Evolutionary conservation across 2,797 vertebrate genomes (phyloP).

Genomic region (Aeoliscus strigatus): DNA sequence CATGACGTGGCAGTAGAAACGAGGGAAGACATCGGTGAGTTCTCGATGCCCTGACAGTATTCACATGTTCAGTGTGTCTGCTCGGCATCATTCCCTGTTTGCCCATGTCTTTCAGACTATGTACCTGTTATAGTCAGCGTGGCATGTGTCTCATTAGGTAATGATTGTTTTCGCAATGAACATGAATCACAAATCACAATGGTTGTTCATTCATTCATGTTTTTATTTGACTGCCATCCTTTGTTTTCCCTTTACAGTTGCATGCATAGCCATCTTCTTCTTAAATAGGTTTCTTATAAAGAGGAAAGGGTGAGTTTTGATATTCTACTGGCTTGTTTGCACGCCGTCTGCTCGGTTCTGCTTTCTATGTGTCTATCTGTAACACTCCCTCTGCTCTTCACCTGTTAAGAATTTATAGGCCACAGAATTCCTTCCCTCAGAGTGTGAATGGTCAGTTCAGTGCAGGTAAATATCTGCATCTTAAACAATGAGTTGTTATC

Average conservation of each 20-base stretch:
- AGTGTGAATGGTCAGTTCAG: neutral
- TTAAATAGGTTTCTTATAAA: constrained; percentile 6
- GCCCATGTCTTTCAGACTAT: constrained; percentile 40
- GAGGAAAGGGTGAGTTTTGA: constrained; percentile 66
- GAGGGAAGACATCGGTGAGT: constrained; percentile 38
- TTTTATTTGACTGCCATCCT: too few relatives aligned
- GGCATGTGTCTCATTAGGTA: constrained; percentile 33
- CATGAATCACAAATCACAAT: too few relatives aligned
- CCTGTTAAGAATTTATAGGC: neutral
- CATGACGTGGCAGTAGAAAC: fast-evolving
- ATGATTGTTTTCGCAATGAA: too few relatives aligned
- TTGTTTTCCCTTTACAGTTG: constrained; percentile 28
- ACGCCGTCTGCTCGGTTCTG: constrained; percentile 17
- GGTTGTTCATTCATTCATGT: too few relatives aligned
- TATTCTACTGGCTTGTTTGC: constrained; percentile 1
- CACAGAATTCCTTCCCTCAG: neutral
- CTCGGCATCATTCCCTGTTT: neutral
- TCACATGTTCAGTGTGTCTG: neutral
- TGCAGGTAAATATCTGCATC: neutral
- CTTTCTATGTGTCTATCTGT: constrained; percentile 1
- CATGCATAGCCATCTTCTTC: fast-evolving
- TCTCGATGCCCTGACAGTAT: neutral
- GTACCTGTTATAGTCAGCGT: constrained; percentile 11
- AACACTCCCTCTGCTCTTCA: constrained; percentile 1
- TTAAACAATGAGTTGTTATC: too few relatives aligned